Evolutionary conservation across 35 echinoderm and acorn worm species (phyloP).

Genomic region (Anneissia japonica): DNA sequence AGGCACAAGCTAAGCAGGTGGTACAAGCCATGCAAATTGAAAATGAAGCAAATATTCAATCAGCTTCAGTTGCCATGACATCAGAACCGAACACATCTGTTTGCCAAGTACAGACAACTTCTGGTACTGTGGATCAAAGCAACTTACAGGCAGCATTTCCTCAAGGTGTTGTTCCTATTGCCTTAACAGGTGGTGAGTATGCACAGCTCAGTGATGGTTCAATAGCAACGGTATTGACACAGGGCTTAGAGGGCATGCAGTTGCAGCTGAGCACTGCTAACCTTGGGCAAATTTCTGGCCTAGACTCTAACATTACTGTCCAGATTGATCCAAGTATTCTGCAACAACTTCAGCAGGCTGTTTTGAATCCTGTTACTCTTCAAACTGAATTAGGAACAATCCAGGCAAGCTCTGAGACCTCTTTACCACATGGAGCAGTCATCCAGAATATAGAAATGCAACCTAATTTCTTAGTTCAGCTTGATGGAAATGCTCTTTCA

Average conservation of each 20-base stretch:
- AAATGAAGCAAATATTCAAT: not conserved
- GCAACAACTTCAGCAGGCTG: slow-evolving; percentile 82
- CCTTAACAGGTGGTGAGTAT: not conserved
- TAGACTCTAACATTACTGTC: slow-evolving; percentile 92
- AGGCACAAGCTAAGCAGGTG: not conserved
- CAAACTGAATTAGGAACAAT: slow-evolving; percentile 51
- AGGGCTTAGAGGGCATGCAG: slow-evolving; percentile 49
- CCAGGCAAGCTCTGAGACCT: not conserved
- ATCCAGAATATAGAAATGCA: slow-evolving; percentile 63
- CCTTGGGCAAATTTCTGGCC: slow-evolving; percentile 67
- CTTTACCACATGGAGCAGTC: slow-evolving; percentile 7
- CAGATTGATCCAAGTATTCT: slow-evolving; percentile 90
- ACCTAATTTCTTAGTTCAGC: slow-evolving; percentile 57
- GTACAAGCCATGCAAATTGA: not conserved
- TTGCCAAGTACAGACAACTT: not conserved
- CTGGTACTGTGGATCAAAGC: not conserved
- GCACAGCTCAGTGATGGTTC: slow-evolving; percentile 17
- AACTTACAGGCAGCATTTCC: not conserved
- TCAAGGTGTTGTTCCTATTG: not conserved
- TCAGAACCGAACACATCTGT: not conserved
- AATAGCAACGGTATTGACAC: slow-evolving; percentile 55
- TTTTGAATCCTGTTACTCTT: slow-evolving; percentile 69
- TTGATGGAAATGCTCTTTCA: slow-evolving; percentile 49
- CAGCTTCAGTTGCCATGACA: not conserved
- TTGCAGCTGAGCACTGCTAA: slow-evolving; percentile 70